A percentile compares a stretch with the other conserved stretches of the same genome.
Conservation (phyloP, 2,888 invertebrate genomes). For the Sinopyrophorus schimmeli region DNA sequence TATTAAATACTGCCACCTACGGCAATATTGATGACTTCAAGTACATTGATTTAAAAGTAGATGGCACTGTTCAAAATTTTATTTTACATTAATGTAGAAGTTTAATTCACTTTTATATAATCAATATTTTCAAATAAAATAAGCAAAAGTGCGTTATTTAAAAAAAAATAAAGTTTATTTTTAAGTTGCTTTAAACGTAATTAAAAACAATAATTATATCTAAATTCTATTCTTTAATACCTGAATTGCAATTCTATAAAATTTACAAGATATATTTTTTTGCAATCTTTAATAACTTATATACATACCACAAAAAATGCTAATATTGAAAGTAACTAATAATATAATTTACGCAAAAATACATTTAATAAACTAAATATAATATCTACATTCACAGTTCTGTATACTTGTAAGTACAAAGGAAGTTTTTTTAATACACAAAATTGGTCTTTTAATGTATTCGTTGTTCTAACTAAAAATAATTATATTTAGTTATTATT, state of each 20-base stretch:
- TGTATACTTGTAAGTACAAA: no score
- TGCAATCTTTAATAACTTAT: constrained; percentile 27
- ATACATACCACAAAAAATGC: no score
- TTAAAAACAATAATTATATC: constrained; percentile 11
- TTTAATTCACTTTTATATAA: no score
- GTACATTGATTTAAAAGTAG: no score
- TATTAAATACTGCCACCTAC: no score
- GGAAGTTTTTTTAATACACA: not conserved
- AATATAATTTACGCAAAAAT: constrained; percentile 11
- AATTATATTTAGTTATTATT: not conserved
- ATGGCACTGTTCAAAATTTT: no score
- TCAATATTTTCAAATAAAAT: no score
- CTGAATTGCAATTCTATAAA: constrained; percentile 46
- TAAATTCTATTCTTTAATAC: constrained; percentile 43
- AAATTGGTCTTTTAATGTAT: constrained; percentile 4
- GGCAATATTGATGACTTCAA: no score
- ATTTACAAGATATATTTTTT: constrained; percentile 36
- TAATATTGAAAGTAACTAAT: constrained; percentile 13
- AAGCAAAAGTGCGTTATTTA: no score
- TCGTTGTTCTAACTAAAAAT: constrained; percentile 12
- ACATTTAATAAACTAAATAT: constrained; percentile 9
- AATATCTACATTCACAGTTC: no score
- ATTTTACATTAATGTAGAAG: no score
- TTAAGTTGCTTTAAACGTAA: no score
- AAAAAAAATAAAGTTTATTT: not conserved